These are phyloP conservation scores for Erythrocercus mccallii DNA, from an alignment of 2,113 vertebrate species.

Conservation along the genomic window DNA sequence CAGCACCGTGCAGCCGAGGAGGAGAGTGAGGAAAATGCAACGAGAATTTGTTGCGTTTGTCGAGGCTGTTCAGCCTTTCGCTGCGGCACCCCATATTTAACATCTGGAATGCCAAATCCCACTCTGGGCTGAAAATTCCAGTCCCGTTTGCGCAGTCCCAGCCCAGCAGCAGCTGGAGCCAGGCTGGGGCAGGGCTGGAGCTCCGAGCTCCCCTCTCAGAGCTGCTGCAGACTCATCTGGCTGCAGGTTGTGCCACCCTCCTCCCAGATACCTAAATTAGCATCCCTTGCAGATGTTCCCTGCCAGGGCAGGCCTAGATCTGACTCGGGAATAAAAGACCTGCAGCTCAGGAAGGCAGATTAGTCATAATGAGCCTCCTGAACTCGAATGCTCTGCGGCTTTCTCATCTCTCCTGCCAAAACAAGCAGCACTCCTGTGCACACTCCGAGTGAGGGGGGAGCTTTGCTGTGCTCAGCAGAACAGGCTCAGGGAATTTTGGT, in stretches of 20 bases:
- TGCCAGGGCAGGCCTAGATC: neutral
- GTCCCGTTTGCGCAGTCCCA: fast-evolving
- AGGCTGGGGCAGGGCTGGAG: neutral
- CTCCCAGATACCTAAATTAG: neutral
- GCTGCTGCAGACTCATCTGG: neutral
- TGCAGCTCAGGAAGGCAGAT: neutral
- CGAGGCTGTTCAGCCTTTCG: neutral
- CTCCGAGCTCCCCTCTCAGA: neutral
- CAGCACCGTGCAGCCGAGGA: neutral
- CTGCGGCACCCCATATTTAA: neutral
- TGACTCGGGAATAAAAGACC: neutral
- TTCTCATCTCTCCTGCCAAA: neutral
- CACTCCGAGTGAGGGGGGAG: too few species aligned
- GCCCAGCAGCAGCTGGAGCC: neutral
- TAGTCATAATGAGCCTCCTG: neutral
- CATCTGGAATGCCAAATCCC: neutral
- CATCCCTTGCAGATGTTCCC: neutral
- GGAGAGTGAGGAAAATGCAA: neutral
- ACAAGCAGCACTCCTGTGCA: too few species aligned
- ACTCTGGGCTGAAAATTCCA: neutral
- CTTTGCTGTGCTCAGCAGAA: too few species aligned
- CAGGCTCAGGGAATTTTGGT: neutral
- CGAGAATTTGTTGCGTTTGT: too few species aligned
- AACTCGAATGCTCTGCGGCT: neutral
- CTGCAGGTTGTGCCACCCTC: neutral